Conservation (phyloP, 1,140 invertebrate genomes). For the Nylanderia fulva region DNA sequence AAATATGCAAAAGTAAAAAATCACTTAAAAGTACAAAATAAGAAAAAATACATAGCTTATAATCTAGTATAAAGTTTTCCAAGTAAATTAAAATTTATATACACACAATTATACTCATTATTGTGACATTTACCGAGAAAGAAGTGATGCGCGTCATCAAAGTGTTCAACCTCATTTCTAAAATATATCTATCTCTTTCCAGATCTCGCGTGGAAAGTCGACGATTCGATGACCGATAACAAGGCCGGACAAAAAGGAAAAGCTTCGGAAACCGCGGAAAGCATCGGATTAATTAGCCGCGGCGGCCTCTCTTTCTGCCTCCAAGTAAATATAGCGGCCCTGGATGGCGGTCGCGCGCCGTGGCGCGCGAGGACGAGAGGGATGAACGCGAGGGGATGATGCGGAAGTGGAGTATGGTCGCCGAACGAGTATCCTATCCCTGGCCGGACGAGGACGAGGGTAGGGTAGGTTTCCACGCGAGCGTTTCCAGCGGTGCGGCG, state of each 20-base stretch:
- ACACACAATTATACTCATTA: background rate
- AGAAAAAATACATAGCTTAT: background rate
- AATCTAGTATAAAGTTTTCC: background rate
- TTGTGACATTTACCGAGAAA: background rate
- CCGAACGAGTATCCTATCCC: slow-evolving; percentile 6
- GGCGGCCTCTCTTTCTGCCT: slow-evolving; percentile 50
- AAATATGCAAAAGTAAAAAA: background rate
- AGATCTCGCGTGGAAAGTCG: slow-evolving; percentile 1
- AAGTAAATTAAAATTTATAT: slow-evolving; percentile 1
- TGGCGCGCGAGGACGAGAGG: background rate
- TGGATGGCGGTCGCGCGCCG: slow-evolving; percentile 16
- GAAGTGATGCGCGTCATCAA: background rate
- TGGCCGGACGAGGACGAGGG: slow-evolving; percentile 27
- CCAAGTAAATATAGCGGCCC: slow-evolving; percentile 52
- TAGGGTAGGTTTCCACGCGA: slow-evolving; percentile 65
- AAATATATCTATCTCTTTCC: slow-evolving; percentile 15
- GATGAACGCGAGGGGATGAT: background rate
- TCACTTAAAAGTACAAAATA: background rate
- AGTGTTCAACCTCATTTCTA: background rate
- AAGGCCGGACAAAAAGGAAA: slow-evolving; percentile 44
- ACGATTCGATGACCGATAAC: slow-evolving; percentile 52
- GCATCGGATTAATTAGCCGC: slow-evolving; percentile 56
- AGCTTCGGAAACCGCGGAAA: slow-evolving; percentile 39
- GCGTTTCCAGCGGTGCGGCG: slow-evolving; percentile 46
- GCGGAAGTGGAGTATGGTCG: slow-evolving; percentile 8